Evolutionary conservation across 2,888 invertebrate genomes (phyloP).

Genomic region (Sarcophaga carnaria): DNA sequence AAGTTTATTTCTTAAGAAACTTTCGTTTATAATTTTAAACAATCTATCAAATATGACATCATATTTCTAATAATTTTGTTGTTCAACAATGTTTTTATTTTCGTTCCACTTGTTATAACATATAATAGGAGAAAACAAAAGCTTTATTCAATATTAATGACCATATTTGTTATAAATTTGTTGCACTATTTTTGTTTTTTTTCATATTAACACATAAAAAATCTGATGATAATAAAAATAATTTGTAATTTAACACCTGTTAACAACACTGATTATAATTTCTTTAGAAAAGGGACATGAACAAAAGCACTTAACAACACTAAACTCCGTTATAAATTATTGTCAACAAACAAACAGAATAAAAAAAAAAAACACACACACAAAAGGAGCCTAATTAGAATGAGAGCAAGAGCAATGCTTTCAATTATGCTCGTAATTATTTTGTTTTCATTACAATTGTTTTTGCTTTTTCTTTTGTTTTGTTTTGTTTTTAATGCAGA

Average conservation of each 20-base stretch:
- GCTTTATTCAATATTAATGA: constrained; percentile 24
- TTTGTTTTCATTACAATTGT: constrained; percentile 50
- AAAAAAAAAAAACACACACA: no score
- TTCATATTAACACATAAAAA: neutral
- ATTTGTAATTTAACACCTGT: constrained; percentile 61
- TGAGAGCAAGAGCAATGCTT: neutral
- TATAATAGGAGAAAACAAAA: neutral
- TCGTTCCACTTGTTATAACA: no score
- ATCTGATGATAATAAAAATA: constrained; percentile 10
- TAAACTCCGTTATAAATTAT: no score
- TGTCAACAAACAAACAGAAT: no score
- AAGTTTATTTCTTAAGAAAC: neutral
- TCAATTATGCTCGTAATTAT: neutral
- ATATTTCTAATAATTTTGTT: constrained; percentile 42
- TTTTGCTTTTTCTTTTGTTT: constrained; percentile 24
- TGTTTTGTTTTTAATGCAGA: neutral
- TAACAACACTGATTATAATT: constrained; percentile 24
- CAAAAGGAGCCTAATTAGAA: no score
- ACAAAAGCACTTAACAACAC: neutral
- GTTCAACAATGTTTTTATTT: constrained; percentile 11
- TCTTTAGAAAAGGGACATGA: constrained; percentile 21
- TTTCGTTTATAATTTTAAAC: constrained; percentile 15
- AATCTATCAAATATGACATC: constrained; percentile 59
- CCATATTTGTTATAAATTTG: constrained; percentile 9
- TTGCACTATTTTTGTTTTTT: constrained; percentile 3